phyloP scores from a whole-genome alignment of 2,113 vertebrate species.

The Podarcis cretensis region DNA sequence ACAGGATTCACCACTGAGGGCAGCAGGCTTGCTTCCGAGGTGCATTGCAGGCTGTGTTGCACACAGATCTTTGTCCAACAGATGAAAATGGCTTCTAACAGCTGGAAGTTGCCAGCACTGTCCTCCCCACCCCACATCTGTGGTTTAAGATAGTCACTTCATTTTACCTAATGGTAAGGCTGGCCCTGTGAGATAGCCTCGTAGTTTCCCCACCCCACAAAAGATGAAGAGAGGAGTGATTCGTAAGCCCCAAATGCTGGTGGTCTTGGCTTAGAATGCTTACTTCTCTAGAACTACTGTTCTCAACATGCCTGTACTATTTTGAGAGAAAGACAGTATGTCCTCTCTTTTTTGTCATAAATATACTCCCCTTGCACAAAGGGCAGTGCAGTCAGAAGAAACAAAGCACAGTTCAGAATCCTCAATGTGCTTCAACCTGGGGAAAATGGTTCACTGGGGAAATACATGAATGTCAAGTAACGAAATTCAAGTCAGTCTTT shows the following conservation, averaged over 20 bases:
- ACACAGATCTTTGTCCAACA: too few species aligned
- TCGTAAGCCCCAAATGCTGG: not conserved
- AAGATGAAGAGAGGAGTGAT: not conserved
- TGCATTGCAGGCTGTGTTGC: too few species aligned
- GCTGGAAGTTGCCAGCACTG: too few species aligned
- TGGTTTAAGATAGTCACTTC: too few species aligned
- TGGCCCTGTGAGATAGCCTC: too few species aligned
- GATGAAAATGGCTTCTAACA: too few species aligned
- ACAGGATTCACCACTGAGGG: too few species aligned
- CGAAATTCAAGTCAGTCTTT: slow-evolving; percentile 8
- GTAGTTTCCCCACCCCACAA: too few species aligned
- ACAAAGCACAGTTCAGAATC: slow-evolving; percentile 10
- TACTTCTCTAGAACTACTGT: not conserved
- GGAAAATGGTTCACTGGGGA: not conserved
- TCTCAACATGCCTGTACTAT: not conserved
- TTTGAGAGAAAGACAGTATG: slow-evolving; percentile 3
- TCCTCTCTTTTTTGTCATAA: not conserved
- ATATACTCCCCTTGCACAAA: not conserved
- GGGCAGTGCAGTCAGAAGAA: not conserved
- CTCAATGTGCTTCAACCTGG: not conserved
- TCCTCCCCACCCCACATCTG: too few species aligned
- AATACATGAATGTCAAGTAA: slow-evolving; percentile 8
- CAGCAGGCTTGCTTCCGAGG: too few species aligned
- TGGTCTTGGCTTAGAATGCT: not conserved
- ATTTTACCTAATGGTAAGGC: too few species aligned